phyloP scores from a whole-genome alignment of 2,888 invertebrate species.

The Biston betularia region DNA sequence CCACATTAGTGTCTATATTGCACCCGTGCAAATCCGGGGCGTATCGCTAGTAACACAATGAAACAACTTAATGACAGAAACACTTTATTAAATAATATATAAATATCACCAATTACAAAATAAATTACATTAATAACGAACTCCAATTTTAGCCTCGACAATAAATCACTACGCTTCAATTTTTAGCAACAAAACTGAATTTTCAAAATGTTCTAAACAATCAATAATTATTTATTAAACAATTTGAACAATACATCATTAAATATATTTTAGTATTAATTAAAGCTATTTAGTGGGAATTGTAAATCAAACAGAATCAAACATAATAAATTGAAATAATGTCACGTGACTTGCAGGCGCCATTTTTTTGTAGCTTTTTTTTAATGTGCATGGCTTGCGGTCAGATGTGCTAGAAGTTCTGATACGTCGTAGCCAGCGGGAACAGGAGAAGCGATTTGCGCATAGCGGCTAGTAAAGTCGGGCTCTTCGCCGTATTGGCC shows the following conservation, averaged over 20 bases:
- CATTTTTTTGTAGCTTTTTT: constrained; percentile 10
- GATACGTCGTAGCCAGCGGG: constrained; percentile 61
- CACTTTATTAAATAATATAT: constrained; percentile 38
- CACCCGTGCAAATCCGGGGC: no score
- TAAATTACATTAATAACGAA: constrained; percentile 26
- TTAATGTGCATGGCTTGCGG: constrained; percentile 9
- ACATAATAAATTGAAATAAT: background rate
- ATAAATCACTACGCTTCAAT: background rate
- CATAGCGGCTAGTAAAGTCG: constrained; percentile 67
- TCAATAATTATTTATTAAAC: background rate
- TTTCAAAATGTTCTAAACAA: background rate
- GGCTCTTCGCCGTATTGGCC: constrained; percentile 40
- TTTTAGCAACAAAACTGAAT: background rate
- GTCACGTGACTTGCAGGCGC: background rate
- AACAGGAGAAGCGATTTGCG: constrained; percentile 67
- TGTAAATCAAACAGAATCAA: constrained; percentile 22
- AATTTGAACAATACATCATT: background rate
- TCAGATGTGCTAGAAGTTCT: constrained; percentile 58
- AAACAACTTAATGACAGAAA: constrained; percentile 49
- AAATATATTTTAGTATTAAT: constrained; percentile 17
- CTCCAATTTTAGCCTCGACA: background rate
- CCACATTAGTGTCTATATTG: no score
- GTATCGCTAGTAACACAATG: background rate
- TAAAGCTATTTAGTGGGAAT: constrained; percentile 52
- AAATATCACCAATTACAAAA: constrained; percentile 16